Evolutionary conservation across 2,888 invertebrate genomes (phyloP).

Genomic region (Eilema griseolum): DNA sequence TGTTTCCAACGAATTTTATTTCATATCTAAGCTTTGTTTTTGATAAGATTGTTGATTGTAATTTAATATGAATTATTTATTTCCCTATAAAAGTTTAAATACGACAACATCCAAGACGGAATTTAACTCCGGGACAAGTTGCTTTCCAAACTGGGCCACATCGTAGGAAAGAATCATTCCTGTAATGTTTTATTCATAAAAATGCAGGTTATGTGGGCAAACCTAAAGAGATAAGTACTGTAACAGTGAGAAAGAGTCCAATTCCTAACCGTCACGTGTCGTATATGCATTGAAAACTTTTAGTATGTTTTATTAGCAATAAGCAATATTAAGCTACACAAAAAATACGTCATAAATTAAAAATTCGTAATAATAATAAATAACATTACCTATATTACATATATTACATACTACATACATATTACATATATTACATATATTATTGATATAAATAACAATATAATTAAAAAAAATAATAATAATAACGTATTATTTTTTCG

Average conservation of each 20-base stretch:
- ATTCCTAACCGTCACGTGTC: neutral
- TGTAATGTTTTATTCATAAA: slow-evolving; percentile 5
- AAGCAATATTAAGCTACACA: too few relatives aligned
- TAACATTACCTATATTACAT: too few relatives aligned
- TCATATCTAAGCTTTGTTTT: slow-evolving; percentile 3
- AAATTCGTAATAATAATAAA: too few relatives aligned
- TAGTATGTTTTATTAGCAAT: neutral
- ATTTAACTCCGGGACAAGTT: neutral
- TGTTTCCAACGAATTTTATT: neutral
- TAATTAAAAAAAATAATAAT: too few relatives aligned
- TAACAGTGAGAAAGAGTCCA: neutral
- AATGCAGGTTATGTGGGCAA: neutral
- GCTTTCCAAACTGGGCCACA: too few relatives aligned
- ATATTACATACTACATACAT: too few relatives aligned
- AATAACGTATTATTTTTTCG: too few relatives aligned
- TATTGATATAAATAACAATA: too few relatives aligned
- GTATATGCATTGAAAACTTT: neutral
- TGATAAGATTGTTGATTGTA: neutral
- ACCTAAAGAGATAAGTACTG: neutral
- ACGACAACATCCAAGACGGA: neutral
- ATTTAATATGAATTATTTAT: too few relatives aligned
- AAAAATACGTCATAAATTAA: too few relatives aligned
- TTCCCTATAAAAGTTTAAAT: too few relatives aligned
- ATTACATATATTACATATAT: too few relatives aligned
- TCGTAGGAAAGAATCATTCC: neutral